Percentiles rank a stretch among this genome's conserved stretches.
Conservation (phyloP, 2,888 invertebrate species). For the Limnephilus auricula region DNA sequence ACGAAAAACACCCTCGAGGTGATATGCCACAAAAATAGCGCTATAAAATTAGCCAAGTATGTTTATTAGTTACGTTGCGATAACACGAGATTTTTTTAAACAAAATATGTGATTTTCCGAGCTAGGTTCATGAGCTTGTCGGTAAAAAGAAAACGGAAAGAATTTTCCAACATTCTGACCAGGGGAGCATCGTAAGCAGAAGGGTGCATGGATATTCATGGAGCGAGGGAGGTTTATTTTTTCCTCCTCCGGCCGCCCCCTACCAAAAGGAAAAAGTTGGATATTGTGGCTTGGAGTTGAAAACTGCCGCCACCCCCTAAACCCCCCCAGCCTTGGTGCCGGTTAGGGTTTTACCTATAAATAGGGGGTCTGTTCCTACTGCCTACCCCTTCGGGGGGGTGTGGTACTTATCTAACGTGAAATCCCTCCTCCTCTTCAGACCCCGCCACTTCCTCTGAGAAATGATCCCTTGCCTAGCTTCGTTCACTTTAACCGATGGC, state of each 20-base stretch:
- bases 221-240: conserved; percentile 22
- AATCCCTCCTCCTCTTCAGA: background rate
- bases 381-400: conserved; percentile 63
- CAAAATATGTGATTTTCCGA: background rate
- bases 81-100: background rate
- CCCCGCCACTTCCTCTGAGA: conserved; percentile 11
- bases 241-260: conserved; percentile 7
- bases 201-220: conserved; percentile 19
- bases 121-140: background rate
- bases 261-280: conserved; percentile 48
- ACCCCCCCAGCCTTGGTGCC: conserved; percentile 41
- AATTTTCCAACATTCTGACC: conserved; percentile 21
- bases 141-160: background rate
- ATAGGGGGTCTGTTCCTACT: conserved; percentile 55
- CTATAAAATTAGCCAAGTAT: background rate
- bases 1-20: background rate
- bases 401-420: conserved; percentile 44
- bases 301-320: conserved; percentile 56
- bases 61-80: background rate
- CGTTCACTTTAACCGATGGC: conserved; percentile 42
- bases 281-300: conserved; percentile 51
- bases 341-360: conserved; percentile 64
- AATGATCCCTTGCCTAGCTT: conserved; percentile 37
- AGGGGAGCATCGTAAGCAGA: conserved; percentile 12
- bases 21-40: background rate